phyloP scores from a whole-genome alignment of 2,113 vertebrate genomes.

The Ariopsis seemanni region DNA sequence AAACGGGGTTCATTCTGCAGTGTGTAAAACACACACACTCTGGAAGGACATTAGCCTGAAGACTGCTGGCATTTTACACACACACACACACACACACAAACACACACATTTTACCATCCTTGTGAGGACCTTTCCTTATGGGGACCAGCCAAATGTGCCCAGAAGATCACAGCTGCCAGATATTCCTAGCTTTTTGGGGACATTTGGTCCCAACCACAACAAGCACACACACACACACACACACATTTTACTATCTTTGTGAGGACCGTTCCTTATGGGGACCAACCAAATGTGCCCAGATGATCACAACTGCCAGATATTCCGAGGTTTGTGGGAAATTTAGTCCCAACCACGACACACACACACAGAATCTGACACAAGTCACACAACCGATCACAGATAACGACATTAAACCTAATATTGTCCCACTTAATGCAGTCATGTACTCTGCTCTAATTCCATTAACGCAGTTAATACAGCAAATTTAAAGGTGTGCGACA shows the following conservation, averaged over 20 bases:
- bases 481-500: constrained; percentile 23
- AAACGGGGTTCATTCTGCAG: background rate
- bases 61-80: background rate
- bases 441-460: constrained; percentile 22
- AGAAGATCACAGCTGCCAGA: background rate
- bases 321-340: background rate
- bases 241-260: background rate
- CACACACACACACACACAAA: background rate
- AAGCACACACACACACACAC: background rate
- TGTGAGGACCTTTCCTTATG: background rate
- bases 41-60: background rate
- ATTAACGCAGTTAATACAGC: constrained; percentile 13
- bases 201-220: background rate
- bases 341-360: background rate
- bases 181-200: background rate
- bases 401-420: constrained; percentile 71
- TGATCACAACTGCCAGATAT: background rate
- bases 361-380: constrained; percentile 44
- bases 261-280: background rate
- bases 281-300: background rate
- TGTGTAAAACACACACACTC: constrained; percentile 18
- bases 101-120: background rate
- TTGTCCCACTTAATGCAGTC: constrained; percentile 57
- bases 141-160: background rate
- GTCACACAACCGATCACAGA: constrained; percentile 54